These are phyloP conservation scores for Hucho hucho DNA, from an alignment of 2,113 vertebrate species.

Conservation along the genomic window DNA sequence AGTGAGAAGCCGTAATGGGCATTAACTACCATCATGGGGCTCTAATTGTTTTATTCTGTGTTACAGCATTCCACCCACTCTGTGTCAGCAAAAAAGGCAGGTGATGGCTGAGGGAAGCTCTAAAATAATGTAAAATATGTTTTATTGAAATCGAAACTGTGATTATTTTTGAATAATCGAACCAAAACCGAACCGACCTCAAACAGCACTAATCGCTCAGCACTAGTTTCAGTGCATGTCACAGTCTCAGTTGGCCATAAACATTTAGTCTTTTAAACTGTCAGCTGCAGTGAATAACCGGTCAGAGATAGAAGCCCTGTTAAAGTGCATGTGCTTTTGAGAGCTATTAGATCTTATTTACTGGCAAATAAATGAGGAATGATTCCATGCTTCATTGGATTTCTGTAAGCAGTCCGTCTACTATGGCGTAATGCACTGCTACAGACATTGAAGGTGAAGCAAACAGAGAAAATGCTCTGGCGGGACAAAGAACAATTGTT, in stretches of 20 bases:
- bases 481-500: neutral
- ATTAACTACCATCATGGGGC: too few species aligned
- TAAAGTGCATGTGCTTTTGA: slow-evolving; percentile 12
- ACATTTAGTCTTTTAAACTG: slow-evolving; percentile 37
- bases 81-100: too few species aligned
- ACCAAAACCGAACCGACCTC: too few species aligned
- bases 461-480: slow-evolving; percentile 1
- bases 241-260: slow-evolving; percentile 20
- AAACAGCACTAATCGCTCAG: too few species aligned
- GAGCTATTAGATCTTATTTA: slow-evolving; percentile 31
- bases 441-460: neutral
- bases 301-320: slow-evolving; percentile 6
- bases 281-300: slow-evolving; percentile 17
- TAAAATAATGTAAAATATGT: too few species aligned
- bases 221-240: slow-evolving; percentile 20
- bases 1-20: too few species aligned
- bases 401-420: slow-evolving; percentile 8
- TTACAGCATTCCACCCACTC: too few species aligned
- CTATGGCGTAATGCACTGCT: slow-evolving; percentile 7
- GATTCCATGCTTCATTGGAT: slow-evolving; percentile 4
- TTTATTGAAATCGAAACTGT: too few species aligned
- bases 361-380: slow-evolving; percentile 24
- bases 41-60: too few species aligned
- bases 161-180: too few species aligned
- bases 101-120: too few species aligned